Base-by-base conservation (phyloP, 1,140 invertebrate species). In the Drosophila trapezifrons region DNA sequence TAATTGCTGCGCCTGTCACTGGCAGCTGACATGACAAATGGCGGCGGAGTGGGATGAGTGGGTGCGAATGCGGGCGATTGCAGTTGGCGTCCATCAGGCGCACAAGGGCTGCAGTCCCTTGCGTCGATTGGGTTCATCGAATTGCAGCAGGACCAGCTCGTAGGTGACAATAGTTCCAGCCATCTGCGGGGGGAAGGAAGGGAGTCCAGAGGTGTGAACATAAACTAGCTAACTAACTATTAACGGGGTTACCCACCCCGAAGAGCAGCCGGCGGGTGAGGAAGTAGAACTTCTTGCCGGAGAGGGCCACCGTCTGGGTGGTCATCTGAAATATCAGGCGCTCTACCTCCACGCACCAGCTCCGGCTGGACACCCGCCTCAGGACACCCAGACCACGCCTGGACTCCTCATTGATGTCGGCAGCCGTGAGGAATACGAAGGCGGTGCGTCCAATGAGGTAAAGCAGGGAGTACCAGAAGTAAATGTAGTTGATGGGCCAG, bases 131-230 rank as follows among this genome's bases (percentile, higher is more conserved):
- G 90, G 75, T 76, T 91, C 90, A 70, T 91, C 90, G 62, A 95
- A 95, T 80, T 95, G 95, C 29, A 95, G 89, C 9, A 95, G 83
- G 4, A 95, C 94, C 15, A 95, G 78, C 89, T 96, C 95, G 67
- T 96, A 96, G 6, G 95, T 95, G 15, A 95, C 94, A 67, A 95
- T 95, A 2, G 95, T 95, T 38, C 95, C 95, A 29, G 91, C 90
- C 86, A 92, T 92, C 91, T 92, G 43, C 6, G 27, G 27, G 12
- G 40, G 7, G 5, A 38, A 45, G 29, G 22, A 2, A 29, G 25
- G 6, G 12, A 25, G 15, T 13, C 3, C 12, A 38, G 4, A 43
- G 45, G 42, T 43, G 35, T 43, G 22, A 55, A 52, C 38, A 79
- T 46, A 47, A 51, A 76, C n/a, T 37, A 65, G 15, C 22, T 93